Evolutionary conservation across 1,140 invertebrate species (phyloP).

Genomic region (Episyrphus balteatus): DNA sequence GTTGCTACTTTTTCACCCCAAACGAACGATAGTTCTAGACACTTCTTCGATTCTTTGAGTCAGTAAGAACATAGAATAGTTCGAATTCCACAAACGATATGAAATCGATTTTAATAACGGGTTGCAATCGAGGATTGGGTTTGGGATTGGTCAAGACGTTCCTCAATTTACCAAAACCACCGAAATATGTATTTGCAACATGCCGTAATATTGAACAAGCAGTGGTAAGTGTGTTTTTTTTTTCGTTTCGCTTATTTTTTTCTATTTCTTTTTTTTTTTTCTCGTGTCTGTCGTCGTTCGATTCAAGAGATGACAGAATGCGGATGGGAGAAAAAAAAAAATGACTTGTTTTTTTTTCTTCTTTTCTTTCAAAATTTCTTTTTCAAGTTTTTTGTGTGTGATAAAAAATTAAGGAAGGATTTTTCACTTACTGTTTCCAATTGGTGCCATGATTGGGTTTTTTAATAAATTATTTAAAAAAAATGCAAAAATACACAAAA

Average conservation of each 20-base stretch:
- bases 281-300: too few relatives aligned
- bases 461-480: too few relatives aligned
- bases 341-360: too few relatives aligned
- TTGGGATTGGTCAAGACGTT: conserved; percentile 66
- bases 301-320: too few relatives aligned
- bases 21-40: background rate
- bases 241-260: background rate
- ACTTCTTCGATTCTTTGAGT: background rate
- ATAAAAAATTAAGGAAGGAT: too few relatives aligned
- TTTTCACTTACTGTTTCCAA: too few relatives aligned
- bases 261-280: background rate
- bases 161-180: conserved; percentile 37
- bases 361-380: too few relatives aligned
- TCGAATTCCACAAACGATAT: conserved; percentile 35
- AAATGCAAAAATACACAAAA: too few relatives aligned
- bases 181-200: conserved; percentile 58
- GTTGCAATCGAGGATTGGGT: conserved; percentile 78
- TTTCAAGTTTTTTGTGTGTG: too few relatives aligned
- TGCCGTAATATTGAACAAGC: conserved; percentile 56
- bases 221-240: conserved; percentile 40
- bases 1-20: background rate
- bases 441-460: too few relatives aligned
- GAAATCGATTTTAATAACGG: conserved; percentile 75
- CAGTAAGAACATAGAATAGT: too few relatives aligned
- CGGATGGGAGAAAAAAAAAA: too few relatives aligned